Percentiles rank a stretch among this genome's conserved stretches.
Evolutionary conservation across 2,888 invertebrate species (phyloP).

Genomic region (Cephus runcator): DNA sequence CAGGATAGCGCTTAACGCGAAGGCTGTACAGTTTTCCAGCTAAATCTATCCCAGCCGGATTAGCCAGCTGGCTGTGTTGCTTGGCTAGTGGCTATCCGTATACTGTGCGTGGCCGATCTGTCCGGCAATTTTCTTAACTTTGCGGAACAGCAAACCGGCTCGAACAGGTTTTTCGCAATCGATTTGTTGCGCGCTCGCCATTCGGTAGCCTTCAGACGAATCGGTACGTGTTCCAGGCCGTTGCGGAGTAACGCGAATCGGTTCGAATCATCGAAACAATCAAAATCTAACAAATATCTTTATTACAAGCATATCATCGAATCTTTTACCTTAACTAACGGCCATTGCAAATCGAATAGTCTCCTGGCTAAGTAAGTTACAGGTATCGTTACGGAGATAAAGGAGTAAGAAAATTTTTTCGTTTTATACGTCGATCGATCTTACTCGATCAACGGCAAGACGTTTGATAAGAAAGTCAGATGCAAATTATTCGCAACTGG

Average conservation of each 20-base stretch:
- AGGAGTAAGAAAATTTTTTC: background rate
- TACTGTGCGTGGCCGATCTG: constrained; percentile 35
- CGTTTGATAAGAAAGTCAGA: background rate
- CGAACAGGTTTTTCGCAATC: constrained; percentile 41
- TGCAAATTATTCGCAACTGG: background rate
- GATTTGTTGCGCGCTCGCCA: constrained; percentile 39
- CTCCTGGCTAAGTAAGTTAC: background rate
- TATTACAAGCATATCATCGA: background rate
- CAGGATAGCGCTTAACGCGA: background rate
- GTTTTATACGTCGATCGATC: background rate
- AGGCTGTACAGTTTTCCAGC: background rate
- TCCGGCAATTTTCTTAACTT: constrained; percentile 47
- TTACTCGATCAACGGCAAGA: background rate
- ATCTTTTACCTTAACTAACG: background rate
- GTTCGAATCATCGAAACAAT: background rate
- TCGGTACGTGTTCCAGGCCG: constrained; percentile 36
- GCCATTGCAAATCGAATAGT: background rate
- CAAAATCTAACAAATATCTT: background rate
- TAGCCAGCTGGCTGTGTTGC: background rate
- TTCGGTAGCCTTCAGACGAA: constrained; percentile 35
- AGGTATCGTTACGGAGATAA: background rate
- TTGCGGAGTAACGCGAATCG: background rate
- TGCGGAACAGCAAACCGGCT: constrained; percentile 41
- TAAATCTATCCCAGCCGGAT: background rate
- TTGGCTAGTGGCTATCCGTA: background rate